A percentile compares a stretch with the other conserved stretches of the same genome.
Conservation (phyloP, 1,140 invertebrate species). For the Drusus annulatus region DNA sequence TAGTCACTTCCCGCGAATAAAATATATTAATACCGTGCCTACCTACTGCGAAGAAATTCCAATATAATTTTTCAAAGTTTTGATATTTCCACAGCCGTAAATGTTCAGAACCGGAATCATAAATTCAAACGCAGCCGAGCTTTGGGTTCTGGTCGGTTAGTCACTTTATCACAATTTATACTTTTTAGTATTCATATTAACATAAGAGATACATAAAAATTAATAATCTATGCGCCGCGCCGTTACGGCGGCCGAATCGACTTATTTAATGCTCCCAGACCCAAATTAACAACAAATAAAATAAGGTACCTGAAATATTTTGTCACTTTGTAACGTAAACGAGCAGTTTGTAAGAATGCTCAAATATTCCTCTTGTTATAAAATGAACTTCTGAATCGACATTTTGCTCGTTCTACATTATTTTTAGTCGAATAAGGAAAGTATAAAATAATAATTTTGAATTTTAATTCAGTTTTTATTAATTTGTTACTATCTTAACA, state of each 20-base stretch:
- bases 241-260: conserved; percentile 14
- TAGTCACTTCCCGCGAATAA: background rate
- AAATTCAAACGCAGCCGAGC: conserved; percentile 17
- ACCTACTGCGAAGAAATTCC: conserved; percentile 1
- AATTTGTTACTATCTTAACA: too few species aligned
- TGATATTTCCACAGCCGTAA: conserved; percentile 11
- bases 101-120: conserved; percentile 24
- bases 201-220: conserved; percentile 35
- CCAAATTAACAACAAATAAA: conserved; percentile 36
- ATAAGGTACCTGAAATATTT: conserved; percentile 15
- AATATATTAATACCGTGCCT: too few species aligned
- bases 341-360: background rate
- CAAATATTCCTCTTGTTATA: background rate
- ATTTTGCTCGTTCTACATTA: too few species aligned
- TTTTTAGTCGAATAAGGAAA: too few species aligned
- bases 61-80: conserved; percentile 28
- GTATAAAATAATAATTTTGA: too few species aligned
- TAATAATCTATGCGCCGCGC: conserved; percentile 32
- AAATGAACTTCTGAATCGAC: too few species aligned
- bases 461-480: too few species aligned
- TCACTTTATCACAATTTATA: conserved; percentile 37
- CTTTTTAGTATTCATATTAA: conserved; percentile 18
- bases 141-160: conserved; percentile 16
- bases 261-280: background rate
- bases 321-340: conserved; percentile 24